Percentiles rank a stretch among this genome's conserved stretches.
Conservation (phyloP, 2,797 vertebrate species). For the Hapalemur alaotrensis region DNA sequence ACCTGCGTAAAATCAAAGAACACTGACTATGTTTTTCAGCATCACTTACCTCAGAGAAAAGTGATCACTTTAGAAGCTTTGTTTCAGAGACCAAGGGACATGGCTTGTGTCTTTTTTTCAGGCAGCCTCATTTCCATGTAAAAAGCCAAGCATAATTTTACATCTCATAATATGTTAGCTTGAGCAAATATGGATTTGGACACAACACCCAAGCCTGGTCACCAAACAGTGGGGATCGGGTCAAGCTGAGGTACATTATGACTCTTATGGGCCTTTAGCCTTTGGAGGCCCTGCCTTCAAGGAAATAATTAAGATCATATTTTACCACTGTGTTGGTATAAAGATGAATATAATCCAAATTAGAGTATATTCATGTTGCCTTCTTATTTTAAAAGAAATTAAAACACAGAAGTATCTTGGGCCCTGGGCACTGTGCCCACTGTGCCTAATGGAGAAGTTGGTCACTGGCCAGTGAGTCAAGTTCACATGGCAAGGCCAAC, state of each 20-base stretch:
- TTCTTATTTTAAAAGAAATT: conserved; percentile 14
- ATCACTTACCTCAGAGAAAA: too few species aligned
- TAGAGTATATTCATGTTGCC: neutral
- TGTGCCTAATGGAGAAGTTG: neutral
- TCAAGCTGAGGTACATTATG: neutral
- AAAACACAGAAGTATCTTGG: neutral
- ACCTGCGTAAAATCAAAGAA: neutral
- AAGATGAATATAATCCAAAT: neutral
- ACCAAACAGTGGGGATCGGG: neutral
- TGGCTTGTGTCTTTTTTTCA: neutral
- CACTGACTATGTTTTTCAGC: neutral
- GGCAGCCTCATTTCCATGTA: neutral
- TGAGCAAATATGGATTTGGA: neutral
- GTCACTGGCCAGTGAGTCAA: neutral
- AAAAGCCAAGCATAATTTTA: neutral
- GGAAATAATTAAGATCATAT: neutral
- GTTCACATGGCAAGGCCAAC: neutral
- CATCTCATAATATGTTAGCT: neutral
- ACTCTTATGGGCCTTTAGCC: neutral
- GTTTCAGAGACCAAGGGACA: neutral
- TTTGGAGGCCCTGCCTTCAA: neutral
- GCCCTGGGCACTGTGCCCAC: neutral
- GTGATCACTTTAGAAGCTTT: neutral
- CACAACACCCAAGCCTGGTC: neutral
- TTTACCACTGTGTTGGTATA: neutral